Conservation (phyloP, 2,797 vertebrate species). For the Myotis myotis region DNA sequence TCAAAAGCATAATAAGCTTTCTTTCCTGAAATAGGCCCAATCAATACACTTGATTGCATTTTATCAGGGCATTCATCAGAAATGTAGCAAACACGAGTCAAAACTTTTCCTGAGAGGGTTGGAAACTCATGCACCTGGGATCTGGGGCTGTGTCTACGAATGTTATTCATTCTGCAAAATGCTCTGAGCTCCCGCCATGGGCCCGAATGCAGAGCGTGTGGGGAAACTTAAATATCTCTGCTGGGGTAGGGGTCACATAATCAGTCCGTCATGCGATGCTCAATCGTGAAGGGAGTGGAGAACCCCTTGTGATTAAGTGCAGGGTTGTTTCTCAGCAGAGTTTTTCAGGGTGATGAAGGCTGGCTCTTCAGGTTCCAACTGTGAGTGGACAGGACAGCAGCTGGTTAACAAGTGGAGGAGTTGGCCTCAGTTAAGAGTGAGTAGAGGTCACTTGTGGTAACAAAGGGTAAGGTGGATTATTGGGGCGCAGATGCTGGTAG, state of each 20-base stretch:
- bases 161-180: neutral
- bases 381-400: neutral
- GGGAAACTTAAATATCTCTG: neutral
- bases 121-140: neutral
- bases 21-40: neutral
- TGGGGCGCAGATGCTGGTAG: neutral
- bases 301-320: accelerated
- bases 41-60: neutral
- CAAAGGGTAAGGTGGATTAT: neutral
- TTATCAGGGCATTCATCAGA: neutral
- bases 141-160: neutral
- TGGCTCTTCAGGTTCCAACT: neutral
- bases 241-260: neutral
- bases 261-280: neutral
- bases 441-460: neutral
- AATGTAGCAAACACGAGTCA: neutral
- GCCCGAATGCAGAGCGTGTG: neutral
- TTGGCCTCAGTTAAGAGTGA: neutral
- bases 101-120: neutral
- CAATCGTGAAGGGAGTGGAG: neutral
- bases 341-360: neutral
- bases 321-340: neutral
- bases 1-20: neutral
- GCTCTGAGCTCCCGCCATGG: neutral
- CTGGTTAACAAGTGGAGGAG: neutral